Evolutionary conservation across 1,140 invertebrate species (phyloP).

Genomic region (Pogonognathellus flavescens): DNA sequence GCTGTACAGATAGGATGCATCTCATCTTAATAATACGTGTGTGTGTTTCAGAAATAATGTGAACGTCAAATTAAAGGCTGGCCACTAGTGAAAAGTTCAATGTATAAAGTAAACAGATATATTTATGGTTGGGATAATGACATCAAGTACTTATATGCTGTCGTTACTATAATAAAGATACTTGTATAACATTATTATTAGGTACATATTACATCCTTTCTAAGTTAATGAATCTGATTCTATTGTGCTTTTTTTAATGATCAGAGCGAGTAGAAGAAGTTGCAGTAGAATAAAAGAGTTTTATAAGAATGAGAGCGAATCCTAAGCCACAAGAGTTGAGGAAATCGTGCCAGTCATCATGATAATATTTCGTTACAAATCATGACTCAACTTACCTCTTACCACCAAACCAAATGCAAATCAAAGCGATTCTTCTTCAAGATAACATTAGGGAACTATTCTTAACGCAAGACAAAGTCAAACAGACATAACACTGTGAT

Average conservation of each 20-base stretch:
- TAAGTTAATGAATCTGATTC: too few relatives aligned
- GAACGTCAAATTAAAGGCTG: too few relatives aligned
- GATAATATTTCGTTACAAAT: conserved; percentile 43
- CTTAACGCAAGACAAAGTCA: too few relatives aligned
- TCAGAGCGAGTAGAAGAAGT: background rate
- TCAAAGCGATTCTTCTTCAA: background rate
- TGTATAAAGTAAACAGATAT: too few relatives aligned
- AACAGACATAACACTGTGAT: too few relatives aligned
- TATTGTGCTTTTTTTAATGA: background rate
- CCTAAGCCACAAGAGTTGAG: conserved; percentile 7
- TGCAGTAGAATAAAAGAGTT: background rate
- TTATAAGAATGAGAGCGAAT: conserved; percentile 39
- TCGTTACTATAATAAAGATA: background rate
- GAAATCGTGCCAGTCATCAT: conserved; percentile 40
- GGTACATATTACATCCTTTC: background rate
- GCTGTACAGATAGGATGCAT: too few relatives aligned
- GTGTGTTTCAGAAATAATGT: too few relatives aligned
- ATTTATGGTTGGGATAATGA: too few relatives aligned
- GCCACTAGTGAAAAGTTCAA: too few relatives aligned
- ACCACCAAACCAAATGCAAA: conserved; percentile 10
- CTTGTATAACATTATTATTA: background rate
- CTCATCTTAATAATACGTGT: too few relatives aligned
- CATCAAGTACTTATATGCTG: too few relatives aligned
- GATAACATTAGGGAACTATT: too few relatives aligned
- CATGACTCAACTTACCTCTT: conserved; percentile 45